Conservation (phyloP, 2,797 vertebrate genomes). For the Crotalus adamanteus region DNA sequence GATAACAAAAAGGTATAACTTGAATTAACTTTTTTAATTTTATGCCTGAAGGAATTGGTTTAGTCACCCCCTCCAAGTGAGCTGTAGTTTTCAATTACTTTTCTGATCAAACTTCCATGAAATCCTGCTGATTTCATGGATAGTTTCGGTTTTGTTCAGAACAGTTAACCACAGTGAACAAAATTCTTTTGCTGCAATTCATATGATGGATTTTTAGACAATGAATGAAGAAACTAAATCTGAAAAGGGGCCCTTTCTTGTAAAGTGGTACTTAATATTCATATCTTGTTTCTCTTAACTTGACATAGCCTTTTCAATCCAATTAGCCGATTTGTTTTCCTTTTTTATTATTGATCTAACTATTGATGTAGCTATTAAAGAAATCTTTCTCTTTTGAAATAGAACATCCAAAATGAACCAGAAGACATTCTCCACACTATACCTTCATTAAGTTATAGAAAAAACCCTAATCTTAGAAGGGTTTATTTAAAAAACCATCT, state of each 20-base stretch:
- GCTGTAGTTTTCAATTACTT: constrained; percentile 50
- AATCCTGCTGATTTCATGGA: constrained; percentile 39
- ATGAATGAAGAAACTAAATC: constrained; percentile 37
- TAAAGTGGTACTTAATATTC: not conserved
- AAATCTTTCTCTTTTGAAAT: constrained; percentile 40
- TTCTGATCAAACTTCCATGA: constrained; percentile 57
- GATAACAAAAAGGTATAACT: constrained; percentile 53
- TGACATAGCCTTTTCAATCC: constrained; percentile 35
- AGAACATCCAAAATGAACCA: constrained; percentile 39
- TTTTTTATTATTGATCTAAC: constrained; percentile 46
- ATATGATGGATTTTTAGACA: constrained; percentile 22
- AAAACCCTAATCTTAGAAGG: constrained; percentile 16
- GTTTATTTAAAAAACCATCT: not conserved
- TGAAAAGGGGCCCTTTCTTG: not conserved
- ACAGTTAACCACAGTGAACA: constrained; percentile 13
- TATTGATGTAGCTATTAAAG: constrained; percentile 58
- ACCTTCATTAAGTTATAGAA: constrained; percentile 30
- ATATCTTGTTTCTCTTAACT: not conserved
- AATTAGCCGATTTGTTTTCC: constrained; percentile 52
- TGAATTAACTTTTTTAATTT: constrained; percentile 56
- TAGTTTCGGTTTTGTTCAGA: constrained; percentile 27
- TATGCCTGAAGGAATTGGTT: constrained; percentile 42
- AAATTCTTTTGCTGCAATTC: constrained; percentile 42
- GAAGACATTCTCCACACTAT: constrained; percentile 19
- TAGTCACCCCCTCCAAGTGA: constrained; percentile 42